Conservation (phyloP, 2,797 vertebrate species). For the Glossophaga mutica region DNA sequence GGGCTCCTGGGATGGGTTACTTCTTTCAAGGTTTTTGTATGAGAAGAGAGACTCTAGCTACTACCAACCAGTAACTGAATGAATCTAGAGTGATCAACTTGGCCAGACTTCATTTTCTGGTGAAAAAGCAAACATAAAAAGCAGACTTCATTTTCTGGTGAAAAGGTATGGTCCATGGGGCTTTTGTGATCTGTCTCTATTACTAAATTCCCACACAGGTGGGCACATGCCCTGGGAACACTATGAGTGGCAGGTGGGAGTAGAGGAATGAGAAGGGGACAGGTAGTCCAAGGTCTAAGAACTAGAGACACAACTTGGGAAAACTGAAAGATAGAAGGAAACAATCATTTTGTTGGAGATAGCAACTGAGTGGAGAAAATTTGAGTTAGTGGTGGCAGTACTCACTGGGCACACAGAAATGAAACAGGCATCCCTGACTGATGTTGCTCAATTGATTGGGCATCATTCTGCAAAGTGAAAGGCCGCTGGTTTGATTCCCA, state of each 20-base stretch:
- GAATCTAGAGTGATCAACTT: not conserved
- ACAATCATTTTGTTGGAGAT: not conserved
- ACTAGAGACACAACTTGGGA: not conserved
- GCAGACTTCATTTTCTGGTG: no score
- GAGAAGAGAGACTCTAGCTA: not conserved
- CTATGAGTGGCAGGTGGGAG: not conserved
- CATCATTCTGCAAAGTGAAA: not conserved
- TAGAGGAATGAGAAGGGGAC: not conserved
- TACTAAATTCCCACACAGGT: not conserved
- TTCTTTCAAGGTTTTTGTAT: not conserved
- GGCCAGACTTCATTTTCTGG: not conserved
- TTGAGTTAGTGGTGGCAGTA: not conserved
- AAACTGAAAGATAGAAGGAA: not conserved
- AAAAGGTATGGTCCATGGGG: not conserved
- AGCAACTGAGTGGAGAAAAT: not conserved
- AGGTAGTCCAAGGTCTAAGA: not conserved
- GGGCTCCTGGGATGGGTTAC: not conserved
- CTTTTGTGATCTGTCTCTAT: not conserved
- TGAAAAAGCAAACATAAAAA: not conserved
- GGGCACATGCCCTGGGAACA: not conserved
- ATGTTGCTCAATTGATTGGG: not conserved
- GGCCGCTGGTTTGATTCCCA: not conserved
- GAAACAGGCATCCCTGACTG: not conserved
- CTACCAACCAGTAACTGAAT: not conserved
- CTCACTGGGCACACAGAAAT: not conserved